Conservation (phyloP, 1,140 invertebrate genomes). For the Drosophila rufa region DNA sequence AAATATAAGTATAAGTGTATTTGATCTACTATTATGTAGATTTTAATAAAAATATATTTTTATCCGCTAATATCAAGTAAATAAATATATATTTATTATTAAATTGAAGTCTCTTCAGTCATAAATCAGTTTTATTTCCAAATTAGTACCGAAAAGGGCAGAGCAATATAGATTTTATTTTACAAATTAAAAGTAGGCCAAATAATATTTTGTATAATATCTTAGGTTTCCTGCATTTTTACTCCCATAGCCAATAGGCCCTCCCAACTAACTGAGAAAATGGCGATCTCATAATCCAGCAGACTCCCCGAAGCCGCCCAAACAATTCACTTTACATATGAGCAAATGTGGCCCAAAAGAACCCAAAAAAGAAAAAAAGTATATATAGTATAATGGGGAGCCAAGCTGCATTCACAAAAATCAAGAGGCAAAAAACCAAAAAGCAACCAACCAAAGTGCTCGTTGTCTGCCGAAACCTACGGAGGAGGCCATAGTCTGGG, state of each 20-base stretch:
- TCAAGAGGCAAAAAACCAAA: slow-evolving; percentile 57
- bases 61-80: too few species aligned
- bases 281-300: slow-evolving; percentile 54
- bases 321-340: slow-evolving; percentile 82
- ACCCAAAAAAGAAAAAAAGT: slow-evolving; percentile 36
- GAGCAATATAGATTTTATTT: background rate
- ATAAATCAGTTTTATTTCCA: background rate
- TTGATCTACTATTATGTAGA: too few species aligned
- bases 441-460: slow-evolving; percentile 68
- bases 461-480: slow-evolving; percentile 44
- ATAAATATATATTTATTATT: too few species aligned
- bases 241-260: background rate
- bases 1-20: too few species aligned
- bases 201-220: background rate
- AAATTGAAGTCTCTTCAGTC: too few species aligned
- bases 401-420: slow-evolving; percentile 53
- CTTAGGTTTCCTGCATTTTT: too few species aligned
- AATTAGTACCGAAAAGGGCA: background rate
- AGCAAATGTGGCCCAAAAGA: slow-evolving; percentile 68
- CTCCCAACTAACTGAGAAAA: slow-evolving; percentile 5
- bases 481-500: slow-evolving; percentile 29
- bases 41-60: too few species aligned
- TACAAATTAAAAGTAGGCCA: background rate
- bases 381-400: slow-evolving; percentile 12
- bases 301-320: slow-evolving; percentile 34